These are phyloP conservation scores for Drosophila tripunctata DNA, from an alignment of 2,888 invertebrate genomes.

Conservation along the genomic window DNA sequence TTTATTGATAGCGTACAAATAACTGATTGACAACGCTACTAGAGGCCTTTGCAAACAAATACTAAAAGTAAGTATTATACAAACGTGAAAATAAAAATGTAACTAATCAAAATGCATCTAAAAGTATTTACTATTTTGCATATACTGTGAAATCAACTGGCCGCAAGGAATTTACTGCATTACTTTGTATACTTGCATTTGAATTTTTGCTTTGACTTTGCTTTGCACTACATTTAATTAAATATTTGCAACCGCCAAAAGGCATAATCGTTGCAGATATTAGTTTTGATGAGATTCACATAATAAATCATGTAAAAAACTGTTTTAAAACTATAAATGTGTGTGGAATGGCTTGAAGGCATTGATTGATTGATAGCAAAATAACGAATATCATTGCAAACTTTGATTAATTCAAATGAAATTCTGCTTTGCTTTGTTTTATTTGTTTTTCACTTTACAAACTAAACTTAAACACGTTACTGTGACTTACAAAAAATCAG, in stretches of 20 bases:
- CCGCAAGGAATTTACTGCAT: background rate
- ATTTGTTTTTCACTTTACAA: constrained; percentile 49
- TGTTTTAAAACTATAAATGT: too few relatives aligned
- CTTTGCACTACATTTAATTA: constrained; percentile 7
- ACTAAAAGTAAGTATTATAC: too few relatives aligned
- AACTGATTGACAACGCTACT: too few relatives aligned
- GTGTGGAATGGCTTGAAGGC: too few relatives aligned
- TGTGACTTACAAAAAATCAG: constrained; percentile 25
- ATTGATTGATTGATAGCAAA: background rate
- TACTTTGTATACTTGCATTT: background rate
- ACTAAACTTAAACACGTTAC: constrained; percentile 49
- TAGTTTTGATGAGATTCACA: background rate
- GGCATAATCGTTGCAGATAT: background rate
- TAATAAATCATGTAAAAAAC: background rate
- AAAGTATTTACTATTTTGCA: background rate
- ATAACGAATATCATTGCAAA: background rate
- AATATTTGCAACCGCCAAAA: constrained; percentile 4
- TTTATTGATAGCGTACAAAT: too few relatives aligned
- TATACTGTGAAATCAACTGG: background rate
- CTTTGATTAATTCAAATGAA: constrained; percentile 21
- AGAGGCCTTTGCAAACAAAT: too few relatives aligned
- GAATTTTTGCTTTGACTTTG: background rate
- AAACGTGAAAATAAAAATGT: too few relatives aligned
- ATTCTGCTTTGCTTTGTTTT: constrained; percentile 38
- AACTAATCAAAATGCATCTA: background rate